Base-by-base conservation (phyloP, 2,113 vertebrate species). In the Tychaedon coryphoeus region DNA sequence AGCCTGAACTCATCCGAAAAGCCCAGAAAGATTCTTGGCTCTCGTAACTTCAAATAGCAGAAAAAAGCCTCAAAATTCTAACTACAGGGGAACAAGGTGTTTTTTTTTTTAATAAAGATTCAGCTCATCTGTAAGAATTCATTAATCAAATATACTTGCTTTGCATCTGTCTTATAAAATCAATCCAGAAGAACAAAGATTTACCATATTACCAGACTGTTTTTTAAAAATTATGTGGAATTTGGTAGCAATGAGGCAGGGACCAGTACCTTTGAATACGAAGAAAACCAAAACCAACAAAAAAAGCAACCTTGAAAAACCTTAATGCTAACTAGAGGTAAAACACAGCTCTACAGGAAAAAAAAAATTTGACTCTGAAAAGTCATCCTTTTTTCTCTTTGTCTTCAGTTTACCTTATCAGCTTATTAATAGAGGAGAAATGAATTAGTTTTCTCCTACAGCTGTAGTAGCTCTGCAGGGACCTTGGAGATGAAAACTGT, bases 361-460 rank as follows among this genome's bases (percentile, higher is more conserved):
- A 76, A 81, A 76, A 45, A 54, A 3, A 2, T 22, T 60, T 67
- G 14, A 40, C 42, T 75, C 19, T 53, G 40, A 72, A 82, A 65
- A 88, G 45, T 75, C 22, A 56, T 24, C 9, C 9, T 16, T 53
- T n/a, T 53, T 60, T 58, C 7, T 19, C 19, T 29, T 24, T 81
- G 4, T 58, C 4, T 60, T 81, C 34, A 31, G 31, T 71, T 80
- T 71, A 91, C 42, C 19, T 50, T 69, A 36, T 29, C 22, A 40
- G 10, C 25, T 85, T 72, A 48, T 56, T 81, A 85, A 67, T 3
- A 31, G 66, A 81, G 57, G 28, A 84, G 22, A 95, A 74, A 87
- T 19, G 0, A 53, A 87, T 43, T 19, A 0, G 0, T 60, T 71
- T 9, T 4, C 26, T 74, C 62, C 40, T 45, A 40, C 34, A 53